Conservation (phyloP, 2,113 vertebrate genomes). For the Turdus rufiventris region DNA sequence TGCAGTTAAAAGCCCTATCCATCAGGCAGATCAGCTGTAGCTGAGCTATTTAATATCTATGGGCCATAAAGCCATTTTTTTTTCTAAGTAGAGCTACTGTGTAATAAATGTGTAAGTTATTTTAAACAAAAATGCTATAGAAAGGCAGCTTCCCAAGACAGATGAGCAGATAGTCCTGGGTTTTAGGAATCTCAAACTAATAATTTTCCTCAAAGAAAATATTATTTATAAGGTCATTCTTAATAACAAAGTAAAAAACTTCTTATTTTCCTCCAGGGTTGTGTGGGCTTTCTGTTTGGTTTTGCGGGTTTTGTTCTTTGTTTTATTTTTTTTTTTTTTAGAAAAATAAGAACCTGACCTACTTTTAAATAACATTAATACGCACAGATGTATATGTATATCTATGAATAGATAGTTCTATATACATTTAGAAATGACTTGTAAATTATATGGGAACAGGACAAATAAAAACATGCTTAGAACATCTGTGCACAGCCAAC, state of each 20-base stretch:
- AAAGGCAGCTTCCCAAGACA: neutral
- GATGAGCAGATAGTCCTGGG: neutral
- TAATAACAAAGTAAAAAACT: neutral
- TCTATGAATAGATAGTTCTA: neutral
- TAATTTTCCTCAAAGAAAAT: neutral
- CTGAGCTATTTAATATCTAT: slow-evolving; percentile 33
- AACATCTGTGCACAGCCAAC: neutral
- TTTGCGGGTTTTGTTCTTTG: neutral
- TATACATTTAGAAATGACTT: neutral
- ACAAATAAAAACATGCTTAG: neutral
- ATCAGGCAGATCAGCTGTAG: slow-evolving; percentile 27
- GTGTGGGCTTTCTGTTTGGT: rapidly evolving
- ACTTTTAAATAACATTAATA: neutral
- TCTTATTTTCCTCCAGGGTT: neutral
- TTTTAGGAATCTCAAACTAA: slow-evolving; percentile 4
- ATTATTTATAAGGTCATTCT: neutral
- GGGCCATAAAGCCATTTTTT: neutral
- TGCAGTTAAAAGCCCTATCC: slow-evolving; percentile 35
- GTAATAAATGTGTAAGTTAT: slow-evolving; percentile 9
- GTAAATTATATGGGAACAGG: neutral
- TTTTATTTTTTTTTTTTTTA: neutral
- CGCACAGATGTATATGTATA: neutral
- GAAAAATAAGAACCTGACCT: neutral
- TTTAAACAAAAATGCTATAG: slow-evolving; percentile 25
- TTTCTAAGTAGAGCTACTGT: neutral